Base-by-base conservation (phyloP, 2,888 invertebrate genomes). In the Ametastegia equiseti region DNA sequence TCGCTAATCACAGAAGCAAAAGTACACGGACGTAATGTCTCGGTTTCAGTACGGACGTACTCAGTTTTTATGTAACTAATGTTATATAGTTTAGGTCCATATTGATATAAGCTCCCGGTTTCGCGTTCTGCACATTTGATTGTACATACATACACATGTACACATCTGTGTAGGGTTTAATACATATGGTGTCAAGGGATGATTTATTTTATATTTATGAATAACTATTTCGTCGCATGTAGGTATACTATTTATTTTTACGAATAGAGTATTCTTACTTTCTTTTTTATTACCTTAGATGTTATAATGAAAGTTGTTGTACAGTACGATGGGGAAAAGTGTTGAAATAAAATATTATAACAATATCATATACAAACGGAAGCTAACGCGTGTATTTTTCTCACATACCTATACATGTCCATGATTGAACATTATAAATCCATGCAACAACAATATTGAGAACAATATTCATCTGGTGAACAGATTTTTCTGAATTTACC, bases 181-280 rank as follows among this genome's bases (percentile, higher is more conserved):
- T 15, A 75, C 54, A 54, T 19, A 75, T 75, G 75, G 75, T 75
- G 54, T 75, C 50, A 75, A 75, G 75, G 75, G 75, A 36, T 71
- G 45, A 71, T 71, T 71, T 75, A 75, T 54, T 54, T 9, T 36
- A 75, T 13, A 36, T 54, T 54, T n/a, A n/a, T n/a, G 36, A n/a
- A 54, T 75, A 75, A 75, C 33, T 75, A n/a, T n/a, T 75, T 36
- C 6, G 30, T 75, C 27, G 73, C 36, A 75, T 75, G 54, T 73
- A 50, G n/a, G n/a, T 71, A 45, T 45, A 45, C 45, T 36, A 54
- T 54, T 54, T 50, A 75, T 75, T 54, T 54, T 54, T 54, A 50
- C 36, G 54, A 33, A 67, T 60, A 60, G 1, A 13, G 7, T 27
- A 4, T 63, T 19, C 27, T 5, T 42, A 4, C 45, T 15, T 27